Evolutionary conservation across 2,888 invertebrate species (phyloP).

Genomic region (Microplitis deprimator): DNA sequence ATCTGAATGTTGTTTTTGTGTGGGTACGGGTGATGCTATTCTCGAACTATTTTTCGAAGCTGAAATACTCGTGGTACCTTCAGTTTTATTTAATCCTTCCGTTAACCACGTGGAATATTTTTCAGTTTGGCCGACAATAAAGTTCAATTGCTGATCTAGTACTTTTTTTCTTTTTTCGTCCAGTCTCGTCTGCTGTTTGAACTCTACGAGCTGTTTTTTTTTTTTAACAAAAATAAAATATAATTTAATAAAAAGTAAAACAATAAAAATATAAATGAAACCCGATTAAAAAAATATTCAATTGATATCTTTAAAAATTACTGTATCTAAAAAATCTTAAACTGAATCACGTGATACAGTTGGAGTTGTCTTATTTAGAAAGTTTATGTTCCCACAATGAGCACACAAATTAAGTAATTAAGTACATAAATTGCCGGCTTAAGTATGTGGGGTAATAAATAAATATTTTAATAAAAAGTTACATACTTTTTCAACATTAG

Average conservation of each 20-base stretch:
- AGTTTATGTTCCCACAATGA: conserved; percentile 70
- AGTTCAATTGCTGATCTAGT: conserved; percentile 95
- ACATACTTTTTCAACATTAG: conserved; percentile 91
- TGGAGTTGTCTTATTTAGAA: conserved; percentile 49
- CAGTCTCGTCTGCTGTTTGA: conserved; percentile 91
- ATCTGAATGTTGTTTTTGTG: conserved; percentile 67
- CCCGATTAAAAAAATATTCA: neutral
- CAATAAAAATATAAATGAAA: neutral
- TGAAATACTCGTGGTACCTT: conserved; percentile 67
- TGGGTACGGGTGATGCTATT: conserved; percentile 67
- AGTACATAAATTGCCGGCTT: conserved; percentile 68
- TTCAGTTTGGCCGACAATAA: conserved; percentile 98
- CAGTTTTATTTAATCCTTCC: conserved; percentile 83
- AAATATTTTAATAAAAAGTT: too few species aligned
- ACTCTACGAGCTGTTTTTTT: conserved; percentile 84
- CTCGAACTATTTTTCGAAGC: conserved; percentile 70
- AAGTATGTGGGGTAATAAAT: conserved; percentile 60
- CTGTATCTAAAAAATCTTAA: conserved; percentile 52
- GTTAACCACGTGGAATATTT: conserved; percentile 94
- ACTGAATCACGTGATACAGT: conserved; percentile 41
- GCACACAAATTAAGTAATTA: conserved; percentile 65
- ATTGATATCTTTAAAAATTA: conserved; percentile 18
- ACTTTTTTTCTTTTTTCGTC: conserved; percentile 96
- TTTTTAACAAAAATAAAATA: conserved; percentile 32
- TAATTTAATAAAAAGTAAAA: conserved; percentile 11